Evolutionary conservation across 2,888 invertebrate species (phyloP), one percentile per base, ranked within the genome.

Genomic region (Ennomos quercinarius): DNA sequence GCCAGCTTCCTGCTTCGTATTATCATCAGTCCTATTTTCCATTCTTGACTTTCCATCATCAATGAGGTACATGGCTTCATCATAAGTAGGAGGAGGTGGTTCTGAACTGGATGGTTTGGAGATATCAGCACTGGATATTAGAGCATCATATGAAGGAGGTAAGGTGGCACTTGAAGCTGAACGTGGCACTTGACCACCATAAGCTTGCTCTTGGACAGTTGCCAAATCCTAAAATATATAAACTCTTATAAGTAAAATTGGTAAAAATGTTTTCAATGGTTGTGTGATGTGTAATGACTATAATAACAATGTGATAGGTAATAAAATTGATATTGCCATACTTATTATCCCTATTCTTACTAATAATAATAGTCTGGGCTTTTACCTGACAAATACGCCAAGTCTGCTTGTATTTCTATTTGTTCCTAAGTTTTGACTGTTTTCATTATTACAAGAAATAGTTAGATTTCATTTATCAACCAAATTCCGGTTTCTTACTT

Each of bases 121-220:
- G 11, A 83, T 74, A 8, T 87, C 75, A 48, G 85, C 80, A 72
- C 80, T 88, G 48, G 89, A 76, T 70, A 94, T 89, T 71, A 95
- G 87, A 47, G 93, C 93, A 76, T 95, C 95, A 80, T 95, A 95
- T 0, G 95, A 92, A 8, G 95, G 95, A 40, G 95, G 95, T 70
- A 94, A 78, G 41, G 94, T 94, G 9, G 93, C 91, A 78, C 92
- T 93, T n/a, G 94, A 94, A 8, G 93, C 93, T 60, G 92, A 93
- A n/a, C 94, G 84, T 17, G 93, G 87, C 45, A 93, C 87, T 75
- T 93, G 92, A 10, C 91, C 92, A 69, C 88, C 81, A 69, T 91
- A 93, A 37, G 91, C 91, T 76, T 93, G 93, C 64, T 94, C 93
- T 75, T 93, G 94, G 39, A 92, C 91, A 57, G 93, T 92, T 48